phyloP scores from a whole-genome alignment of 2,113 vertebrate genomes.

The Grallaria varia region DNA sequence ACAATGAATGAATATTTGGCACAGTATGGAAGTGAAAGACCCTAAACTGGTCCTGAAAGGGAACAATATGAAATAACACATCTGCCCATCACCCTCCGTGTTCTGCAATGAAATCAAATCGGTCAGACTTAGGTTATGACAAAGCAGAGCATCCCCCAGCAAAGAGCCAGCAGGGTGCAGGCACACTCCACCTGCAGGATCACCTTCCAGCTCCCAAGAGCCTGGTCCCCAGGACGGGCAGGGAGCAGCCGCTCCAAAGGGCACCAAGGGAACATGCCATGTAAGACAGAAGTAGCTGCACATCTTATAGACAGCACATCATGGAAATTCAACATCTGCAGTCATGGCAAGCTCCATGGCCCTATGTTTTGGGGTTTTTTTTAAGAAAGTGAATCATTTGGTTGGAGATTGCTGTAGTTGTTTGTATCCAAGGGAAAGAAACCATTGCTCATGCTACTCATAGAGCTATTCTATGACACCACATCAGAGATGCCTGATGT shows the following conservation, averaged over 20 bases:
- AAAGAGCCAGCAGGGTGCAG: not conserved
- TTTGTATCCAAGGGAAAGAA: not conserved
- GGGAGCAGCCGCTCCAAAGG: not conserved
- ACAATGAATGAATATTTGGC: not conserved
- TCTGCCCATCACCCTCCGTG: not conserved
- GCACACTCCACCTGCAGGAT: not conserved
- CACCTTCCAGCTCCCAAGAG: not conserved
- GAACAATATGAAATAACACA: not conserved
- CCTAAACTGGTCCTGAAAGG: not conserved
- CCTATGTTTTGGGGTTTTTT: accelerated
- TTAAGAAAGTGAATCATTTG: not conserved
- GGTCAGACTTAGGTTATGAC: not conserved
- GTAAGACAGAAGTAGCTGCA: not conserved
- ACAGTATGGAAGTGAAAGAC: not conserved
- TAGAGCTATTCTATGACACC: not conserved
- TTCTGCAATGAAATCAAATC: not conserved
- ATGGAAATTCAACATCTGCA: not conserved
- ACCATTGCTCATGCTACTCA: not conserved
- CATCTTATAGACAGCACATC: not conserved
- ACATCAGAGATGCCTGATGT: not conserved
- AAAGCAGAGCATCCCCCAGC: not conserved
- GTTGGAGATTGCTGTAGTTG: not conserved
- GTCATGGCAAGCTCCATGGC: not conserved
- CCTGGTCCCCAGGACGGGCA: not conserved
- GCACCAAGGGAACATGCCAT: not conserved